Base-by-base conservation (phyloP, 2,113 vertebrate genomes). In the Poicephalus gulielmi region DNA sequence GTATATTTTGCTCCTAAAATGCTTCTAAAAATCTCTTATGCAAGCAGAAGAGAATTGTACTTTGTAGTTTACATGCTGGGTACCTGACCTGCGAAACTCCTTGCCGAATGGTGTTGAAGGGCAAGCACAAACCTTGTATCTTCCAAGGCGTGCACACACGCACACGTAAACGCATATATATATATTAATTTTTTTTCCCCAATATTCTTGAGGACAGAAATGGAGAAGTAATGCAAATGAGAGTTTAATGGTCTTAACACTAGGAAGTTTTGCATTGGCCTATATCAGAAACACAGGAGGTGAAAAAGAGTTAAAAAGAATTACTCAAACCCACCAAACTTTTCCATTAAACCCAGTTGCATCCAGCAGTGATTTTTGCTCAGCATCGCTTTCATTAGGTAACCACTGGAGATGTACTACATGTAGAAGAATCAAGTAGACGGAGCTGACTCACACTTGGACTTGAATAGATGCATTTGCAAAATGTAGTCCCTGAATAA, bases 401-500 rank as follows among this genome's bases (percentile, higher is more conserved):
- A 66, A 18, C 75, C 64, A 44, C 79, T 47, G 13, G 86, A 75
- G 62, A 70, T 88, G 86, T 74, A 20, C 28, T 62, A 31, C 49
- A 20, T 11, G 60, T 31, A 19, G 41, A 11, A 30, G 76, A 44
- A 52, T 33, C 19, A 41, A 17, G 25, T 39, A 68, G 80, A 13
- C 0, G 0, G 60, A 62, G 59, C 57, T 73, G 86, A 15, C 55
- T 88, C 4, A 4, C 44, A 5, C 39, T 57, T 46, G 71, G 57
- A 20, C 33, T 91, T 24, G 30, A 52, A 78, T 31, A 57, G 83
- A 68, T 92, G 55, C 74, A 64, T 95, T 95, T 95, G 81, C 74
- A 91, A 35, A 35, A 44, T 52, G 60, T 60, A 76, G 33, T 22
- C 69, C 66, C 43, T 95, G 86, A 95, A 91, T 95, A 87, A 95